Evolutionary conservation across 2,113 vertebrate genomes (phyloP), one percentile per base, ranked within the genome.

Genomic region (Xyliphius kryptos): DNA sequence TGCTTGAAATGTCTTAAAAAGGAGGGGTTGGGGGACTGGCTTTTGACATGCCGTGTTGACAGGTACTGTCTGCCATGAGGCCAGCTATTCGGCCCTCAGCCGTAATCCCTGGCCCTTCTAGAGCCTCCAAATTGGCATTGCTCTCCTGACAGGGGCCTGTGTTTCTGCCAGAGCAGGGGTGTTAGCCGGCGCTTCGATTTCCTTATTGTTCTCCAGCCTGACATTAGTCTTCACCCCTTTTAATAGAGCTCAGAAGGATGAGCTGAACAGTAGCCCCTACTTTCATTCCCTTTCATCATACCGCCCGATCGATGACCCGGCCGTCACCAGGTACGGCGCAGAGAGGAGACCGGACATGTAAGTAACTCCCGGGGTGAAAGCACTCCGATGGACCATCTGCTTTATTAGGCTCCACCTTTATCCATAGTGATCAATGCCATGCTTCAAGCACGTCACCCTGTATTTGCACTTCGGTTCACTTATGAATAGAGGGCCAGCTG

Each of bases 41-140:
- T 66, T 71, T 71, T 85, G 80, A 83, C 49, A 74, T 77, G 75
- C 69, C 64, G 54, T 74, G 73, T 69, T 78, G 80, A 80, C 80
- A 80, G 76, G 74, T 66, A 56, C 67, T 66, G 49, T 74, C 67
- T 69, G 66, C 56, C 40, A 17, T 66, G 68, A 72, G 64, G 52
- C 62, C 70, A 60, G 65, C 74, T 66, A 61, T 75, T 69, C 57
- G 63, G 40, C 32, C 15, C 56, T 67, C 65, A 53, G 48, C 56
- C 65, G 59, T 61, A 54, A 69, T 73, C 66, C 63, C 71, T 54
- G 46, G 72, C 74, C 75, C 73, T 74, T 20, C 73, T 70, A 70
- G 46, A 80, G 73, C 66, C 62, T 74, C 72, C 69, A 76, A 82
- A 80, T 75, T 80, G 76, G 71, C 76, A 66, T 63, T 56, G 66